phyloP scores from a whole-genome alignment of 2,797 vertebrate species.

The Oreortyx pictus region DNA sequence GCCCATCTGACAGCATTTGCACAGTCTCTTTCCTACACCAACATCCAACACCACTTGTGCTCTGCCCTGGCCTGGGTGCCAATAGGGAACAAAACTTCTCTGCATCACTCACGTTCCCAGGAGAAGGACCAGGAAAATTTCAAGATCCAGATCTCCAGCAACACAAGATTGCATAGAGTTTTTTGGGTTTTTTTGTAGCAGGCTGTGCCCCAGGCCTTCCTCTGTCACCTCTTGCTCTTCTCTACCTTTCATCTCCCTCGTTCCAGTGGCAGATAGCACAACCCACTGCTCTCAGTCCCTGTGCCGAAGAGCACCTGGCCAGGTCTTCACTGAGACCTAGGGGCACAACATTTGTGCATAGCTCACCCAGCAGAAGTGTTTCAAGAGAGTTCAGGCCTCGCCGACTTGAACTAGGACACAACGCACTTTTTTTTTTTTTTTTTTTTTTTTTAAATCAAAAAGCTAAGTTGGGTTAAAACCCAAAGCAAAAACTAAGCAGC shows the following conservation, averaged over 20 bases:
- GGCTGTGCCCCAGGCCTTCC: not conserved
- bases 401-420: not conserved
- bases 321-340: not conserved
- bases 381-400: not conserved
- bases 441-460: too few species aligned
- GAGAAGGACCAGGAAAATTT: not conserved
- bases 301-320: not conserved
- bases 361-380: accelerated
- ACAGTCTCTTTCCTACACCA: not conserved
- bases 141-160: not conserved
- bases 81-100: not conserved
- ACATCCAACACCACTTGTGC: not conserved
- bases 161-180: too few species aligned
- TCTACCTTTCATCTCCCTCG: not conserved
- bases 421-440: accelerated
- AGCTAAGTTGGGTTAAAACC: not conserved
- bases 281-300: not conserved
- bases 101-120: accelerated
- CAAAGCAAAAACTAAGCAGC: not conserved
- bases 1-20: not conserved
- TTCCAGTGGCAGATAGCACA: not conserved
- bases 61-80: accelerated
- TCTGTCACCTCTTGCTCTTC: not conserved
- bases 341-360: not conserved
- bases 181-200: not conserved